Conservation (phyloP, 2,797 vertebrate species). For the Pantherophis alleghaniensis region DNA sequence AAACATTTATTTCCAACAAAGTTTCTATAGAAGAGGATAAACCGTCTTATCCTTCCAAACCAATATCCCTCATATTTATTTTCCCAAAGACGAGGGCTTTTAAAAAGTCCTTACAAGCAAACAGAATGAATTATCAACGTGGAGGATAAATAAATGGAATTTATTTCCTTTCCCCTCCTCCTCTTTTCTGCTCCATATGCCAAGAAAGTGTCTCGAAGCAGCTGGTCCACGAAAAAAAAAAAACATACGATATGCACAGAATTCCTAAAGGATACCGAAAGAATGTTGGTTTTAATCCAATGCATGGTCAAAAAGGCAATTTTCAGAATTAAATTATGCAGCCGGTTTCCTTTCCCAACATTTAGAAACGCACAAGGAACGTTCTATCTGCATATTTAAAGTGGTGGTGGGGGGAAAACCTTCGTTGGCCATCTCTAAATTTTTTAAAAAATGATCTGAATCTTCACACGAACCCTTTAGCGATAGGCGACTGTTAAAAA, state of each 20-base stretch:
- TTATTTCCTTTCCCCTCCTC: not conserved
- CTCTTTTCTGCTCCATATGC: not conserved
- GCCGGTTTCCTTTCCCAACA: not conserved
- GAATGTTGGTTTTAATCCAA: not conserved
- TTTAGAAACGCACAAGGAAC: not conserved
- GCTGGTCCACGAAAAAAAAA: not conserved
- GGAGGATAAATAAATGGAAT: not conserved
- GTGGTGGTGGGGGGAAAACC: not conserved
- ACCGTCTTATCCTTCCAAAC: not conserved
- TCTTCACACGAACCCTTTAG: not conserved
- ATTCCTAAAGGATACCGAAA: not conserved
- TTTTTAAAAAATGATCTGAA: not conserved
- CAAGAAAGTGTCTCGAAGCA: slow-evolving; percentile 11
- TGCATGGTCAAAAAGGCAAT: not conserved
- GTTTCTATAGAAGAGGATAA: not conserved
- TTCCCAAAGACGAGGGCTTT: not conserved
- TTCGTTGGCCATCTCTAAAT: not conserved
- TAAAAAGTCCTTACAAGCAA: not conserved
- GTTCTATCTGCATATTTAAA: too few species aligned
- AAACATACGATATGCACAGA: not conserved
- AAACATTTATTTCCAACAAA: accelerated
- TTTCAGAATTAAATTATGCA: not conserved
- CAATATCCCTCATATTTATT: not conserved
- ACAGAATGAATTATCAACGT: not conserved
- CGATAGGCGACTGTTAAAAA: not conserved